Evolutionary conservation across 2,113 vertebrate species (phyloP), one percentile per base, ranked within the genome.

Genomic region (Prochilodus magdalenae): DNA sequence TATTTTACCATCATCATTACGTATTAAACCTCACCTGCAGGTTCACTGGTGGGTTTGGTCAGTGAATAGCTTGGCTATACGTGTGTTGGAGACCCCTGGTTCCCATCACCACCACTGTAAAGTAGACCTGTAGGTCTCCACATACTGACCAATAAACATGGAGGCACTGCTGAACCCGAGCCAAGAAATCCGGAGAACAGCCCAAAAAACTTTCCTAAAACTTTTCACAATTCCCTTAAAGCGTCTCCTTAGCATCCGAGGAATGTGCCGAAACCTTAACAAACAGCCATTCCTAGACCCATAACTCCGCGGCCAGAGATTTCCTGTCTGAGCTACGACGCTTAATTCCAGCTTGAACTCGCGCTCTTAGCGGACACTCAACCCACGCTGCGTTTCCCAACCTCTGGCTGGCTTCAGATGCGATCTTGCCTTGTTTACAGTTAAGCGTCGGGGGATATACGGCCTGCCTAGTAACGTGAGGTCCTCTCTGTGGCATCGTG

Each of bases 261-360:
- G 40, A 71, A 74, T 74, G 72, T 22, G 49, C 40, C 12, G 29
- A 26, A 40, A 55, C 49, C 47, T 40, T n/a, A 69, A 57, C 76
- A 78, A 79, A 79, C 77, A 57, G 22, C 33, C 66, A 24, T 15
- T 70, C 44, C 33, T 24, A 70, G 49, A 69, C 49, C 65, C 13
- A 40, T 27, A 70, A 55, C 49, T 55, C 63, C 26, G 33, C 5
- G 22, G 47, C 30, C 47, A n/a, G n/a, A 79, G 51, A 71, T 24
- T 71, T 71, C 51, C 49, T 57, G 63, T 29, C 26, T 79, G 67
- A n/a, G 33, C 20, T 44, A n/a, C 22, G 14, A 70, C 40, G 20
- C n/a, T 69, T 36, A 79, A 27, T 22, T 26, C 12, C 22, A 18
- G 77, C 55, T 8, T 27, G 12, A 0, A 12, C 36, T 71, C 53